Base-by-base conservation (phyloP, 2,797 vertebrate species). In the Cryptoblepharus egeriae region DNA sequence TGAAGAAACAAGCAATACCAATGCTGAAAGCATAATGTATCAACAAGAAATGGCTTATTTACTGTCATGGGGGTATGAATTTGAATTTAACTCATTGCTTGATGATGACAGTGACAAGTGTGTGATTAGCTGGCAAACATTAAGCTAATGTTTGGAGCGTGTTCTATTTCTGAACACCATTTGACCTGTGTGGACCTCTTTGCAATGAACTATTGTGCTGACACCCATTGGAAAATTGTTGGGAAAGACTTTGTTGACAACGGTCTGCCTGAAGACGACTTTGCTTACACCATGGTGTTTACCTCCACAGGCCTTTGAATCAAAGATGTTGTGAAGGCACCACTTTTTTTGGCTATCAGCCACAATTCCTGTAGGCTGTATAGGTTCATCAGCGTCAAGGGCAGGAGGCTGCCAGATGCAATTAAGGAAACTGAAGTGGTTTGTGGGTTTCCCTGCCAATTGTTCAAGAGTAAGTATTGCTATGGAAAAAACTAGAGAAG, bases 21-120 rank as follows among this genome's bases (percentile, higher is more conserved):
- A 89, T 90, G 89, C 88, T 88, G 90, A 94, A 42, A 84, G 68
- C 67, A 71, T 0, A 0, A 76, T 90, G 78, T 89, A 84, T 94
- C 93, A 94, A 91, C 91, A 89, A 83, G 88, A 93, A 81, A 91
- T 76, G 88, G 85, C 89, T 89, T 84, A 85, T 88, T 89, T 84
- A 92, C 90, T 92, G 92, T 90, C 85, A 89, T 86, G 85, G 80
- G 91, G 87, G 61, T 68, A 65, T 83, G 65, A 75, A 67, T 84
- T 91, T 91, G 87, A 91, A 89, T 76, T 87, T 85, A 90, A 84
- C 82, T 86, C 83, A 79, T 81, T 75, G 58, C 83, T 83, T 79
- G 78, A 79, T 22, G 32, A 57, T 26, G 55, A 68, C 30, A 5
- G 13, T 32, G 6, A 11, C 45, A 6, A 52, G 12, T 89, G 83